phyloP scores from a whole-genome alignment of 2,888 invertebrate genomes.

The Scaptomyza caliginosa region DNA sequence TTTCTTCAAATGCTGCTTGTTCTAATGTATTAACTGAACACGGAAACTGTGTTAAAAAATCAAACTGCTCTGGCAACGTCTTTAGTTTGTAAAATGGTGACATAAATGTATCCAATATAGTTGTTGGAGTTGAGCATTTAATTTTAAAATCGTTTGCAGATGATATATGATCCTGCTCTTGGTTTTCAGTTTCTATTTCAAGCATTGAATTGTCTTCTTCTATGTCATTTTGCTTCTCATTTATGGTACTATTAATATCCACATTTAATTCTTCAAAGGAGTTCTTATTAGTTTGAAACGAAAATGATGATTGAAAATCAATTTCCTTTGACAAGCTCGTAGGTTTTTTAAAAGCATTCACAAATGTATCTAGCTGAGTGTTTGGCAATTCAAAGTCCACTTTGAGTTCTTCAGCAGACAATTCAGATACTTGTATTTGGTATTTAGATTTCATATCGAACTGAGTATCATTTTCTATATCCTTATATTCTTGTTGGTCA shows the following conservation, averaged over 20 bases:
- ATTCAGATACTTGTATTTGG: background rate
- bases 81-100: conserved; percentile 10
- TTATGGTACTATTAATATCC: background rate
- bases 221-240: background rate
- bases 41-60: conserved; percentile 15
- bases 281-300: background rate
- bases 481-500: background rate
- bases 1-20: background rate
- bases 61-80: background rate
- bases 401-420: background rate
- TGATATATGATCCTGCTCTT: background rate
- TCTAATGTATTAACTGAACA: conserved; percentile 8
- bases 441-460: conserved; percentile 16
- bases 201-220: background rate
- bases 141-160: background rate
- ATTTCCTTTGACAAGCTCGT: conserved; percentile 9
- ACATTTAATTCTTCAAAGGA: background rate
- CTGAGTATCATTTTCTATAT: background rate
- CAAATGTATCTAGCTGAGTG: conserved; percentile 1
- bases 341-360: background rate
- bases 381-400: conserved; percentile 9
- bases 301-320: conserved; percentile 13
- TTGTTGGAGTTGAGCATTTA: conserved; percentile 9
- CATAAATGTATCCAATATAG: conserved; percentile 1
- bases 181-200: background rate